These are phyloP conservation scores for Mythimna vitellina DNA, from an alignment of 2,888 invertebrate species.

Conservation along the genomic window DNA sequence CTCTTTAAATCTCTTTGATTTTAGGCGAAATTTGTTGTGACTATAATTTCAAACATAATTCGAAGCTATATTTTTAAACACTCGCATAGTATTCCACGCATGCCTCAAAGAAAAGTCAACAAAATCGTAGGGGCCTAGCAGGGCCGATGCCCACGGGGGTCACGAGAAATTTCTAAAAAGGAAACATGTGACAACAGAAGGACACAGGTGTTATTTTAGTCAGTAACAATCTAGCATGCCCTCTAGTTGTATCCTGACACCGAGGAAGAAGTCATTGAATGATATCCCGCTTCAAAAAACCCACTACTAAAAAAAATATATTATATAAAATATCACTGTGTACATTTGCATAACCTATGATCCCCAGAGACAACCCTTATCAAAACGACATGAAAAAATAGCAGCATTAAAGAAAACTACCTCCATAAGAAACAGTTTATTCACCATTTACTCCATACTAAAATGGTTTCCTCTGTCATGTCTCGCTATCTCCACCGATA, in stretches of 20 bases:
- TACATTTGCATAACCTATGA: neutral
- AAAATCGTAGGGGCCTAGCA: no score
- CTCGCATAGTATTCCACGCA: no score
- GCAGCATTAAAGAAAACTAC: neutral
- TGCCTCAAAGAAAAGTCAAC: no score
- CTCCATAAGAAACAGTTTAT: conserved; percentile 3
- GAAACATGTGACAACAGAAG: no score
- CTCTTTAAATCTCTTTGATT: no score
- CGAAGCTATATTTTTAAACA: neutral
- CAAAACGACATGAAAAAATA: neutral
- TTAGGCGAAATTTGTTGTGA: neutral
- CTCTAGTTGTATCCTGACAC: no score
- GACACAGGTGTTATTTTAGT: no score
- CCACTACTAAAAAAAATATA: neutral
- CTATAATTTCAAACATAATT: neutral
- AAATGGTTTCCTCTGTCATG: neutral
- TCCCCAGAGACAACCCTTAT: neutral
- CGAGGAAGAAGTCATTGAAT: no score
- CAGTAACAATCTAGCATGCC: no score
- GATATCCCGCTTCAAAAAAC: no score
- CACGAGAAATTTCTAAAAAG: no score
- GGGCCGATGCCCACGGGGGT: no score
- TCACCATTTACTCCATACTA: neutral
- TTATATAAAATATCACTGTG: neutral
- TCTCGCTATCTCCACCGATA: conserved; percentile 10